A percentile compares a stretch with the other conserved stretches of the same genome.
Conservation (phyloP, 1,140 invertebrate species). For the Phortica variegata region DNA sequence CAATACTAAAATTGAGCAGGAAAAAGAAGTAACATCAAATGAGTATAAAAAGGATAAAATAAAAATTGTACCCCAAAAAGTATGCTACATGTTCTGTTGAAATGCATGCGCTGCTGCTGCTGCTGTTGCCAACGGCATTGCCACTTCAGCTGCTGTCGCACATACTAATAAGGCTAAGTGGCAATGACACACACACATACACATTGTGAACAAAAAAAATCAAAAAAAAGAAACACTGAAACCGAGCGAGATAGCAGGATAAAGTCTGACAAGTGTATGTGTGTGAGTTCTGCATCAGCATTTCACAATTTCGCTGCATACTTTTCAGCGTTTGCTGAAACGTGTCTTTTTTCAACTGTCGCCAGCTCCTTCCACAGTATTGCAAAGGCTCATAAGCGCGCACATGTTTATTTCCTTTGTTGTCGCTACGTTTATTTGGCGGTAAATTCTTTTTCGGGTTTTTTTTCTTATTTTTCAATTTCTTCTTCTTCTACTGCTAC, state of each 20-base stretch:
- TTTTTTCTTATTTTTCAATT: neutral
- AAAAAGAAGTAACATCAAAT: neutral
- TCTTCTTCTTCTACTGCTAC: constrained; percentile 3
- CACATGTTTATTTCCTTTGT: constrained; percentile 45
- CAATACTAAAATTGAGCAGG: constrained; percentile 36
- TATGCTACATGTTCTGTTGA: constrained; percentile 13
- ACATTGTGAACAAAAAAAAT: too few species aligned
- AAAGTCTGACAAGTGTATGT: too few species aligned
- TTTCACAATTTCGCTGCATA: too few species aligned
- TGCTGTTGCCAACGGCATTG: constrained; percentile 40
- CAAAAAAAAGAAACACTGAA: too few species aligned
- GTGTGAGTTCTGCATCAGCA: too few species aligned
- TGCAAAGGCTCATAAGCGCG: constrained; percentile 41
- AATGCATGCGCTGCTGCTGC: neutral
- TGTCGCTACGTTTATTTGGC: constrained; percentile 13
- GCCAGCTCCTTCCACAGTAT: too few species aligned
- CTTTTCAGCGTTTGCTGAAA: too few species aligned
- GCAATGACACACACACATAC: constrained; percentile 31
- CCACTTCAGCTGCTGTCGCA: constrained; percentile 40
- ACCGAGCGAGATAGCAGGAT: too few species aligned
- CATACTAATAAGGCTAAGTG: constrained; percentile 55
- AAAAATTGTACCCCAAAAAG: constrained; percentile 23
- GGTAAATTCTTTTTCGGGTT: too few species aligned
- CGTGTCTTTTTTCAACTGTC: neutral
- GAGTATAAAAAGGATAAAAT: constrained; percentile 6